A percentile compares a stretch with the other conserved stretches of the same genome.
Conservation (phyloP, 2,888 invertebrate species). For the Pristionchus exspectatus region DNA sequence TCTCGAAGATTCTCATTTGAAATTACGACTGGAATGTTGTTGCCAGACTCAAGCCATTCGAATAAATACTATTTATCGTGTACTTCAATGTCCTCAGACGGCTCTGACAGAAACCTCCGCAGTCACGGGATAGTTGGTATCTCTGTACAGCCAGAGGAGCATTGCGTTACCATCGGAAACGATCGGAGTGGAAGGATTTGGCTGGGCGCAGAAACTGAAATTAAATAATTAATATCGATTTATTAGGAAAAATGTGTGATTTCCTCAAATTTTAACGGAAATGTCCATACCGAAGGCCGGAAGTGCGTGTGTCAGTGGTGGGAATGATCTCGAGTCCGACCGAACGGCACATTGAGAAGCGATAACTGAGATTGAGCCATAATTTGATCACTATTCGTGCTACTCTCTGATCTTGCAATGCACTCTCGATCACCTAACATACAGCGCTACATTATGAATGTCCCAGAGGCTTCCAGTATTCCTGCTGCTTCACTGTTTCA, state of each 20-base stretch:
- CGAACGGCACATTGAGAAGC: slow-evolving; percentile 44
- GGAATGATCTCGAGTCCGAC: slow-evolving; percentile 45
- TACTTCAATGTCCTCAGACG: not conserved
- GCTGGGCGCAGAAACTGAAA: slow-evolving; percentile 42
- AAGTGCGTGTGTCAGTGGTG: slow-evolving; percentile 46
- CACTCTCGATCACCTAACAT: too few relatives aligned
- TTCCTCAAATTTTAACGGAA: too few relatives aligned
- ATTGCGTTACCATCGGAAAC: slow-evolving; percentile 34
- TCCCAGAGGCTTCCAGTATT: too few relatives aligned
- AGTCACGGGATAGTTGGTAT: slow-evolving; percentile 40
- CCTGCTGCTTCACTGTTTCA: too few relatives aligned
- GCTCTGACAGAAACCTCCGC: slow-evolving; percentile 31
- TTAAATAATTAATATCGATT: not conserved
- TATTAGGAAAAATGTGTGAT: too few relatives aligned
- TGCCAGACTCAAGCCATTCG: not conserved
- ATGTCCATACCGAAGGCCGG: not conserved
- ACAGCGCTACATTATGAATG: too few relatives aligned
- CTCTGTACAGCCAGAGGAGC: slow-evolving; percentile 44
- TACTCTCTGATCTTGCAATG: not conserved
- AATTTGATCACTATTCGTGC: too few relatives aligned
- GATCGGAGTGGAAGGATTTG: slow-evolving; percentile 17
- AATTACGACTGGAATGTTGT: too few relatives aligned
- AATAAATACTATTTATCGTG: slow-evolving; percentile 19
- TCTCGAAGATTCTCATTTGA: too few relatives aligned
- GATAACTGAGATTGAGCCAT: not conserved